Conservation (phyloP, 2,888 invertebrate species). For the Dichetophora obliterata region DNA sequence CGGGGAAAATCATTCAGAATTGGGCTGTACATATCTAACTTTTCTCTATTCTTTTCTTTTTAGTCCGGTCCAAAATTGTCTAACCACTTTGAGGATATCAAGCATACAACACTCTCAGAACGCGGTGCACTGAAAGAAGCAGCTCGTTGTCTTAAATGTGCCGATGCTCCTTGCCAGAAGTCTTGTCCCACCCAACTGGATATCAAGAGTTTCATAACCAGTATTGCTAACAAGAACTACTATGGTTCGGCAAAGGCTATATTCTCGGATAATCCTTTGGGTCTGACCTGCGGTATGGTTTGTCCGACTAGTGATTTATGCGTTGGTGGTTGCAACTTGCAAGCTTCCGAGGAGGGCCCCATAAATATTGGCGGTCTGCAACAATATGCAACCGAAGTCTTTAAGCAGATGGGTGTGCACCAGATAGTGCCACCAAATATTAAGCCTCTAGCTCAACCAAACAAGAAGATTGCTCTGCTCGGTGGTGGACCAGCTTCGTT, state of each 20-base stretch:
- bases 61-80: constrained; percentile 76
- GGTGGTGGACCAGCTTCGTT: constrained; percentile 98
- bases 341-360: constrained; percentile 96
- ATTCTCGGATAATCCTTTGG: constrained; percentile 96
- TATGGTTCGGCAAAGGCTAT: constrained; percentile 98
- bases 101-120: constrained; percentile 97
- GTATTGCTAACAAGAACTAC: constrained; percentile 97
- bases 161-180: constrained; percentile 98
- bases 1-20: no score
- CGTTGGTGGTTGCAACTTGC: constrained; percentile 97
- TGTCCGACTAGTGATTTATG: constrained; percentile 99
- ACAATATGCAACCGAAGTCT: constrained; percentile 96
- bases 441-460: constrained; percentile 69
- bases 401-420: constrained; percentile 92
- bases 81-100: constrained; percentile 96
- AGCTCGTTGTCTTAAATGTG: constrained; percentile 89
- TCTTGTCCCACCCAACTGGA: constrained; percentile 98
- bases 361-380: constrained; percentile 99
- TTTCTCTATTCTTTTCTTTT: neutral
- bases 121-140: constrained; percentile 93
- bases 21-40: no score
- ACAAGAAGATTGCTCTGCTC: constrained; percentile 82
- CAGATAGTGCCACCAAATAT: constrained; percentile 86
- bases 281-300: constrained; percentile 97
- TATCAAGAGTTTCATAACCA: constrained; percentile 95